Conservation (phyloP, 64 coral and sea anemone species). For the Montipora sp. region DNA sequence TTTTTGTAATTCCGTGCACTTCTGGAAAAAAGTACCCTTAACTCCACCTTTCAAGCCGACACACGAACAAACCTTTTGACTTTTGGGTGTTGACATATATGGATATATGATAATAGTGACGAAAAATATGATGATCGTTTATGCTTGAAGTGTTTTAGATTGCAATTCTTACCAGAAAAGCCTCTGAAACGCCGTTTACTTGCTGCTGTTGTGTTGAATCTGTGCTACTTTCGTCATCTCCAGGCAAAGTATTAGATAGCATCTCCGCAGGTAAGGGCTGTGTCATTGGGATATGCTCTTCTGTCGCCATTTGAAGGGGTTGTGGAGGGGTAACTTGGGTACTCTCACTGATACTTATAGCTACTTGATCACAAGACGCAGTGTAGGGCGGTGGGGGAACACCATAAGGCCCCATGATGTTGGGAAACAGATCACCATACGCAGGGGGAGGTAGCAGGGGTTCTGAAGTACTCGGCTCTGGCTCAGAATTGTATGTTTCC, state of each 20-base stretch:
- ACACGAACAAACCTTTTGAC: too few species aligned
- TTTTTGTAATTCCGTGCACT: too few species aligned
- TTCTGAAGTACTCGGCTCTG: not conserved
- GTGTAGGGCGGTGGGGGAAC: constrained; percentile 39
- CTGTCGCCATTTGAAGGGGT: not conserved
- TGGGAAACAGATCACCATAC: constrained; percentile 90
- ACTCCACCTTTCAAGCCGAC: too few species aligned
- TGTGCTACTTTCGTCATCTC: not conserved
- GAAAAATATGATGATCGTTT: too few species aligned
- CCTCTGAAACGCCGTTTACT: not conserved
- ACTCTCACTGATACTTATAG: not conserved
- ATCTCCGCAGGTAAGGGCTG: not conserved
- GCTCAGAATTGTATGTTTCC: not conserved
- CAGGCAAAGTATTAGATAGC: not conserved
- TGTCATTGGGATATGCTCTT: not conserved
- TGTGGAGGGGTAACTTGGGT: not conserved
- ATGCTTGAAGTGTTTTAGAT: not conserved
- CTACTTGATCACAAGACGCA: not conserved
- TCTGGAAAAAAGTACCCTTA: too few species aligned
- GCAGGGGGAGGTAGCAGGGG: constrained; percentile 73
- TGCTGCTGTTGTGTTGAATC: not conserved
- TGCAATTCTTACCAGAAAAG: not conserved
- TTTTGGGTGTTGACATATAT: too few species aligned
- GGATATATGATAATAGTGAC: too few species aligned
- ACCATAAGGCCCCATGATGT: constrained; percentile 78